Base-by-base conservation (phyloP, 2,888 invertebrate genomes). In the Lepetodrilus schrolli region DNA sequence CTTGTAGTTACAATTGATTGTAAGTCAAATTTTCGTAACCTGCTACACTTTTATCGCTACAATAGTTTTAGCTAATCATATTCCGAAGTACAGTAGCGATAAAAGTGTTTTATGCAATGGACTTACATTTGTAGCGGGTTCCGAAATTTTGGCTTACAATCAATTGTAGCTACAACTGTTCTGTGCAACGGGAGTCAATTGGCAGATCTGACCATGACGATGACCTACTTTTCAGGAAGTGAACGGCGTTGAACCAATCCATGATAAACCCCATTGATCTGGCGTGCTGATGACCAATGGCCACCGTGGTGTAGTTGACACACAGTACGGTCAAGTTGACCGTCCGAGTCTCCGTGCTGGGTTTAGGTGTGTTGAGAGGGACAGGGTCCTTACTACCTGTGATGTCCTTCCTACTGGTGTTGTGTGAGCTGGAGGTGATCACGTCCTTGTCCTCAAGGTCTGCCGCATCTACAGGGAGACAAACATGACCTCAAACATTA, bases 171-270 rank as follows among this genome's bases (percentile, higher is more conserved):
- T n/a, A n/a, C n/a, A n/a, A n/a, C n/a, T n/a, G n/a, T n/a, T 38
- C n/a, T n/a, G n/a, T n/a, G n/a, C n/a, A n/a, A n/a, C n/a, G n/a
- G n/a, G n/a, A n/a, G n/a, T n/a, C n/a, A n/a, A n/a, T n/a, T n/a
- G n/a, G n/a, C n/a, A n/a, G n/a, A n/a, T n/a, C n/a, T 38, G 38
- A 38, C n/a, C n/a, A n/a, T n/a, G n/a, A n/a, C 2, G 21, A 20
- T 38, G 4, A 77, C 84, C 80, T 80, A 90, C 90, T 81, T 78
- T 84, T 83, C 43, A 91, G 78, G 80, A 88, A 90, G 30, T 86
- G 81, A 66, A 84, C 80, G 38, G 88, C 83, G 74, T 85, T 85
- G 65, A 90, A 78, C 83, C 90, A 84, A 77, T 90, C 90, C 37
- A 88, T 85, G 4, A 89, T 83, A 65, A 90, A 80, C 3, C 90